Evolutionary conservation across 2,797 vertebrate genomes (phyloP).

Genomic region (Anguilla megastoma): DNA sequence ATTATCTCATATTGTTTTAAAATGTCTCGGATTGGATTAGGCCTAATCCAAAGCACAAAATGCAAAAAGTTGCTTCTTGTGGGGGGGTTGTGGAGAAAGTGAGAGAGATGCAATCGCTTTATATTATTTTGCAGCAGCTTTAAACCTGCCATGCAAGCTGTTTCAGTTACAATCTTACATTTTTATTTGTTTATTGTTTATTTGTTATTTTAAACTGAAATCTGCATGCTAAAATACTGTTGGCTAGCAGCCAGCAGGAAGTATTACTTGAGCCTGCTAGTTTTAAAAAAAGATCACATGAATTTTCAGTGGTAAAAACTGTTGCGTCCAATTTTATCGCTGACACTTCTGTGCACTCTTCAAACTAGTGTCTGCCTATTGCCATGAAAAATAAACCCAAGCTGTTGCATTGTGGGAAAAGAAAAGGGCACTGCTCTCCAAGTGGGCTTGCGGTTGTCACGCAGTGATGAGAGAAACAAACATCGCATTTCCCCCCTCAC

Average conservation of each 20-base stretch:
- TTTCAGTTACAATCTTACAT: not conserved
- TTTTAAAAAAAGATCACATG: not conserved
- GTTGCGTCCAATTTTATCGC: not conserved
- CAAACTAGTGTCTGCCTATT: not conserved
- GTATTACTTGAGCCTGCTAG: not conserved
- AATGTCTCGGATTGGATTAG: too few species aligned
- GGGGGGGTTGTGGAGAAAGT: too few species aligned
- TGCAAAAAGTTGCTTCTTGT: too few species aligned
- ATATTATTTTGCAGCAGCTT: not conserved
- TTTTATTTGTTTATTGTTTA: slow-evolving; percentile 21
- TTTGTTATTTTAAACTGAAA: not conserved
- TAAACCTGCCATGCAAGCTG: not conserved
- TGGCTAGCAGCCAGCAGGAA: not conserved
- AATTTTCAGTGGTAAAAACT: not conserved
- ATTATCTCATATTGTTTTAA: too few species aligned
- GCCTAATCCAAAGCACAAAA: too few species aligned
- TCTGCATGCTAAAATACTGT: not conserved
- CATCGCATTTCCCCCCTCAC: not conserved
- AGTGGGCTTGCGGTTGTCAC: not conserved
- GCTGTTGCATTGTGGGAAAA: not conserved
- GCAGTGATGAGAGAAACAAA: not conserved
- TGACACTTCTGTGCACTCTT: not conserved
- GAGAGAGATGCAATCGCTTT: not conserved
- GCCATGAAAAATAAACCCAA: not conserved
- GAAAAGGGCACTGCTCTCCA: not conserved